These are phyloP conservation scores for Luffia ferchaultella DNA, from an alignment of 2,888 invertebrate genomes.

Conservation along the genomic window DNA sequence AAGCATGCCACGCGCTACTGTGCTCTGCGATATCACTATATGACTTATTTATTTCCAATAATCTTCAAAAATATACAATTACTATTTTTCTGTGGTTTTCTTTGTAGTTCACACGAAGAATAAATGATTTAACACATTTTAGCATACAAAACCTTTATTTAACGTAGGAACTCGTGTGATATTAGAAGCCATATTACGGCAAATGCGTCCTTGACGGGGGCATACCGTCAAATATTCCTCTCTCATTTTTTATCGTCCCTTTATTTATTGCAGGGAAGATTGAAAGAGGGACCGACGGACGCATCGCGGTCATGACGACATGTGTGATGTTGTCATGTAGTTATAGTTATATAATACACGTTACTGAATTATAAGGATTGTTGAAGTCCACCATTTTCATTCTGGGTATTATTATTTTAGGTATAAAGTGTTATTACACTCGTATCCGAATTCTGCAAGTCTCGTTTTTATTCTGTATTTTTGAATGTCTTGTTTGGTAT, in stretches of 20 bases:
- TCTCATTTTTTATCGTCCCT: slow-evolving; percentile 48
- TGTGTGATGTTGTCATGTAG: background rate
- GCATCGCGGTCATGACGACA: slow-evolving; percentile 10
- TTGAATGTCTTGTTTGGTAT: no score
- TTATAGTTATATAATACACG: no score
- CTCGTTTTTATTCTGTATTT: no score
- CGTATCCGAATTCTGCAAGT: no score
- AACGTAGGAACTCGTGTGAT: background rate
- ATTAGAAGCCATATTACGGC: slow-evolving; percentile 3
- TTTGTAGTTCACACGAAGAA: background rate
- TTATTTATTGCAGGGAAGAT: slow-evolving; percentile 62
- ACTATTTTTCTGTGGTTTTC: background rate
- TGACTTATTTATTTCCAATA: no score
- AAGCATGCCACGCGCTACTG: no score
- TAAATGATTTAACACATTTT: background rate
- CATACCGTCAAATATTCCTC: slow-evolving; percentile 29
- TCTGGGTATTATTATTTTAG: no score
- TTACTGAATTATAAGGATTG: no score
- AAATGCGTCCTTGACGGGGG: slow-evolving; percentile 21
- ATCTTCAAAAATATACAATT: background rate
- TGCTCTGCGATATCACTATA: no score
- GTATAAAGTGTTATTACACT: no score
- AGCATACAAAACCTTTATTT: background rate
- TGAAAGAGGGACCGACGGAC: slow-evolving; percentile 54
- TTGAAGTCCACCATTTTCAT: no score